These are phyloP conservation scores for Phyto melanocephala DNA, from an alignment of 2,888 invertebrate genomes.

Conservation along the genomic window DNA sequence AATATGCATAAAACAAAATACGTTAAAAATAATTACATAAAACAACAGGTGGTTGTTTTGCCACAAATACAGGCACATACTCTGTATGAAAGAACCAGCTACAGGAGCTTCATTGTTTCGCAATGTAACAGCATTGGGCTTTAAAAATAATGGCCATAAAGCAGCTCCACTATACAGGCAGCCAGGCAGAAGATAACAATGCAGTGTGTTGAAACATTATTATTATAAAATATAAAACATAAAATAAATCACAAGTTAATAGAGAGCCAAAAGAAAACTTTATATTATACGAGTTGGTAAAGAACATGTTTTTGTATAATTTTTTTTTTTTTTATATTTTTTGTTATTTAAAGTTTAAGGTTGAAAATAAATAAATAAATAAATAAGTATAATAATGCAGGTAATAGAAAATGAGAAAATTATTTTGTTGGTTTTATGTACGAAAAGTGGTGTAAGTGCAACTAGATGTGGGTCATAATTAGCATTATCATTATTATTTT, in stretches of 20 bases:
- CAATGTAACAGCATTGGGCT: slow-evolving; percentile 30
- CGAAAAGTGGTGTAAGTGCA: too few relatives aligned
- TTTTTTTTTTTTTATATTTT: neutral
- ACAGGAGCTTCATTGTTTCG: slow-evolving; percentile 38
- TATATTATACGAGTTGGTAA: neutral
- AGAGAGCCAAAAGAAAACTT: slow-evolving; percentile 22
- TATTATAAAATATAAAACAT: slow-evolving; percentile 62
- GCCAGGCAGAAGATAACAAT: slow-evolving; percentile 31
- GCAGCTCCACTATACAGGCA: slow-evolving; percentile 21
- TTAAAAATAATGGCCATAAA: slow-evolving; percentile 58
- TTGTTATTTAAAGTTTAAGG: neutral
- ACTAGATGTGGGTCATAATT: too few relatives aligned
- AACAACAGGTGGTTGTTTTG: slow-evolving; percentile 60
- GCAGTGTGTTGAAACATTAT: slow-evolving; percentile 58
- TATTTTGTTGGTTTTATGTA: too few relatives aligned
- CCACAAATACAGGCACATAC: slow-evolving; percentile 27
- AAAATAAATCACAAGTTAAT: slow-evolving; percentile 63
- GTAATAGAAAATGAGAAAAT: too few relatives aligned
- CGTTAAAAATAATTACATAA: slow-evolving; percentile 59
- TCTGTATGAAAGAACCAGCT: slow-evolving; percentile 3
- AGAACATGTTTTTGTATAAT: neutral
- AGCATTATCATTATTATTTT: too few relatives aligned
- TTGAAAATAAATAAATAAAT: too few relatives aligned
- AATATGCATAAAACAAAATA: neutral
- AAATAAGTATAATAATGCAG: too few relatives aligned